Evolutionary conservation across 1,140 invertebrate species (phyloP).

Genomic region (Aethina tumida): DNA sequence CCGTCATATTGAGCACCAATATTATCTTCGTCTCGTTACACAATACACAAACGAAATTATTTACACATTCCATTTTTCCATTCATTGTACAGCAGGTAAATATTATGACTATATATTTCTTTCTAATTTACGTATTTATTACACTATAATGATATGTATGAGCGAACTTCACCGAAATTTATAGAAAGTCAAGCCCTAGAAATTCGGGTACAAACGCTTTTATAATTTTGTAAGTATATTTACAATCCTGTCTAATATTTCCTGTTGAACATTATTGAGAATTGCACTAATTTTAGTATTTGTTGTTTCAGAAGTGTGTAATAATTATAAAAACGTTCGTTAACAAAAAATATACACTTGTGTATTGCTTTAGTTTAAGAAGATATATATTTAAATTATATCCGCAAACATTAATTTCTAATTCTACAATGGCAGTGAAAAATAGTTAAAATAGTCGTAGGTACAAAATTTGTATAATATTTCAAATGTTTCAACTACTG

Average conservation of each 20-base stretch:
- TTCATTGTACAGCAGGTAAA: constrained; percentile 22
- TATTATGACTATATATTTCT: constrained; percentile 9
- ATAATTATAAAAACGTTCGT: constrained; percentile 6
- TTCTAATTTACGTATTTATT: constrained; percentile 16
- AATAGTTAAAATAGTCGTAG: constrained; percentile 16
- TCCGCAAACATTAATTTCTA: too few relatives aligned
- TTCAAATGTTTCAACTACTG: not conserved
- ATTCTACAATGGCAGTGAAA: constrained; percentile 27
- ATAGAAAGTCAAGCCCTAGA: constrained; percentile 14
- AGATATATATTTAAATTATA: too few relatives aligned
- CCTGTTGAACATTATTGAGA: constrained; percentile 2
- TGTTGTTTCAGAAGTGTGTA: not conserved
- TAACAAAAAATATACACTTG: constrained; percentile 7
- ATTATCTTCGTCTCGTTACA: constrained; percentile 14
- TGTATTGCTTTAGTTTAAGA: too few relatives aligned
- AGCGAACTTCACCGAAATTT: constrained; percentile 22
- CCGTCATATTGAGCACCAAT: constrained; percentile 25
- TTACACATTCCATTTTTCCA: constrained; percentile 13
- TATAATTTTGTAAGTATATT: too few relatives aligned
- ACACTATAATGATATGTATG: constrained; percentile 30
- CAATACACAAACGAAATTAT: constrained; percentile 18
- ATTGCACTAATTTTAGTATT: constrained; percentile 1
- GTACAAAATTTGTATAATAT: constrained; percentile 1
- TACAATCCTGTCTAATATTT: too few relatives aligned
- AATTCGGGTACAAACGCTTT: too few relatives aligned